These are phyloP conservation scores for Podarcis siculus DNA, from an alignment of 2,797 vertebrate species.

Conservation along the genomic window DNA sequence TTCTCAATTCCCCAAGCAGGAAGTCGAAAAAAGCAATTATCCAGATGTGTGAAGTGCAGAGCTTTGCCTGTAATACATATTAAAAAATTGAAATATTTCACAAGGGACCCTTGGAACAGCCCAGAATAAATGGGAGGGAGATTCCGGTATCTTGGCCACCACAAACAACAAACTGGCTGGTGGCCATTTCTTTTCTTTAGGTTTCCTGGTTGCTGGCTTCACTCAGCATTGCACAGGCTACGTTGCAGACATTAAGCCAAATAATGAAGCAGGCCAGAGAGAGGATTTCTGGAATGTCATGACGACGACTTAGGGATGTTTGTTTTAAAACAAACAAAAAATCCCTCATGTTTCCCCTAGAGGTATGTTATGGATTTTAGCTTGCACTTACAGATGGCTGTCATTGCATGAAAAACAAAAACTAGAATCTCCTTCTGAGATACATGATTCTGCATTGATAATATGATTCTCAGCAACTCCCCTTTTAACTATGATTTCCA, in stretches of 20 bases:
- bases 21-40: slow-evolving; percentile 40
- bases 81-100: neutral
- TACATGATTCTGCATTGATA: neutral
- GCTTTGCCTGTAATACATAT: slow-evolving; percentile 39
- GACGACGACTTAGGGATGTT: slow-evolving; percentile 18
- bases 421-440: neutral
- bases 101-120: neutral
- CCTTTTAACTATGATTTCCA: neutral
- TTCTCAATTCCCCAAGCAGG: slow-evolving; percentile 47
- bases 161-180: neutral
- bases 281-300: slow-evolving; percentile 28
- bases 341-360: neutral
- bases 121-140: neutral
- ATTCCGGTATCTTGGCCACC: neutral
- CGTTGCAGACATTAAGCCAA: neutral
- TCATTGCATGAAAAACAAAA: neutral
- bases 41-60: slow-evolving; percentile 31
- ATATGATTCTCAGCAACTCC: neutral
- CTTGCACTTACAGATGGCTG: neutral
- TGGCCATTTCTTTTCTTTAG: neutral
- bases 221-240: fast-evolving
- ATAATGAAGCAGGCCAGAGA: neutral
- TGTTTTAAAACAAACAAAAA: neutral
- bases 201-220: neutral
- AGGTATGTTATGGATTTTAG: neutral